Percentiles rank a stretch among this genome's conserved stretches.
These are phyloP conservation scores for Tragelaphus oryx DNA, from an alignment of 2,797 vertebrate species.

Conservation along the genomic window DNA sequence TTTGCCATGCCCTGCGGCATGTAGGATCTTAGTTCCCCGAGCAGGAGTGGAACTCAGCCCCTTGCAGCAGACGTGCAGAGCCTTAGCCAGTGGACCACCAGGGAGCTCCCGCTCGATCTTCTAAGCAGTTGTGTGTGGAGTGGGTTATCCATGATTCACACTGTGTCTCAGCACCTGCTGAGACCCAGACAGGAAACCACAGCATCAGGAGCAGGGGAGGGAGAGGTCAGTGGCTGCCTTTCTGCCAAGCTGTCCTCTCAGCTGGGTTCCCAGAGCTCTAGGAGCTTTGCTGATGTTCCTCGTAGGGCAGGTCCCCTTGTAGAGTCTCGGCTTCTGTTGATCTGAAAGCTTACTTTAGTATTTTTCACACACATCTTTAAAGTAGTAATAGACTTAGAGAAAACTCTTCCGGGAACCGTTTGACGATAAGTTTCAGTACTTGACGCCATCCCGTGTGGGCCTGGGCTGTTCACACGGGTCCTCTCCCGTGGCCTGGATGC, in stretches of 20 bases:
- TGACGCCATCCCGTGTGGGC: accelerated
- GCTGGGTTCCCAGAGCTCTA: too few species aligned
- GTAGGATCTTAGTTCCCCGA: background rate
- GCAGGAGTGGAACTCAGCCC: background rate
- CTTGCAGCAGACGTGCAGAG: background rate
- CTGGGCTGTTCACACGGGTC: too few species aligned
- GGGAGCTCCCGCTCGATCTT: background rate
- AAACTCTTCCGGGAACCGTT: background rate
- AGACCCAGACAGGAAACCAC: background rate
- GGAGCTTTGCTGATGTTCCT: too few species aligned
- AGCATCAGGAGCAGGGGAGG: accelerated
- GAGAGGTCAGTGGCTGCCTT: background rate
- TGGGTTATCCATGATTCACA: too few species aligned
- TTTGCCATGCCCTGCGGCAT: background rate
- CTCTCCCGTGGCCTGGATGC: accelerated
- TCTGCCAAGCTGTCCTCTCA: background rate
- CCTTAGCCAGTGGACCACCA: background rate
- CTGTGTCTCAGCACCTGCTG: too few species aligned
- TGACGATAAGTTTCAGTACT: background rate
- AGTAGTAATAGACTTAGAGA: background rate
- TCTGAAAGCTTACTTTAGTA: background rate
- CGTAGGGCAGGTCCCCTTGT: background rate
- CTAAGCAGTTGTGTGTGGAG: too few species aligned
- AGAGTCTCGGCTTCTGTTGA: background rate
- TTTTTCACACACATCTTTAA: background rate